Base-by-base conservation (phyloP, 2,113 vertebrate species). In the Gambusia holbrooki region DNA sequence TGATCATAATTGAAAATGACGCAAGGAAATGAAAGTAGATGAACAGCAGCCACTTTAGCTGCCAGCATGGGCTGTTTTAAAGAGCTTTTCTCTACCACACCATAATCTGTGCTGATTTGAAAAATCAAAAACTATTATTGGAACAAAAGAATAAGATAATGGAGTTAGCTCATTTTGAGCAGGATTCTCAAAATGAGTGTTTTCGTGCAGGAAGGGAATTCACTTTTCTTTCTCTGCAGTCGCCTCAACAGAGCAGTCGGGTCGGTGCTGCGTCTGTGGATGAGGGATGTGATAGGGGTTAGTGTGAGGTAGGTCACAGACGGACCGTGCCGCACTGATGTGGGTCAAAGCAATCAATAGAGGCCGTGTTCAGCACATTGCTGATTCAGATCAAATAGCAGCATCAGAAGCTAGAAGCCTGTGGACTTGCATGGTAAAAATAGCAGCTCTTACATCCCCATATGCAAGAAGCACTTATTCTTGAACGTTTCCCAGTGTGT, bases 331-430 rank as follows among this genome's bases (percentile, higher is more conserved):
- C 66, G 61, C n/a, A 62, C 76, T 74, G 73, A 91, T 90, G 73
- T 82, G 88, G 90, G 91, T 88, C 90, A 89, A 64, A 87, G 62
- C 33, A 75, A 79, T 91, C 82, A n/a, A 90, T 90, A 62, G 69
- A 75, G 69, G 69, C 67, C 60, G 54, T 70, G 78, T n/a, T 28
- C 54, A 32, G 69, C 70, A 75, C 71, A 62, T 54, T 28, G 66
- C 83, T 81, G 84, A 85, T 72, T 87, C 78, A 78, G 73, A 84
- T 69, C 76, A 86, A 79, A 88, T 63, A 74, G 80, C 15, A 27
- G 48, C 76, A 66, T 68, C 73, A 63, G 77, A 77, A 70, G 54
- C 37, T 65, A n/a, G 81, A 84, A 66, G 9, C 62, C 61, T 1
- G 0, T 14, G 82, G 69, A 81, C 19, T 42, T 63, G 69, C 71